A percentile compares a stretch with the other conserved stretches of the same genome.
These are phyloP conservation scores for Enteromius treurensis DNA, from an alignment of 2,797 vertebrate species.

Conservation along the genomic window DNA sequence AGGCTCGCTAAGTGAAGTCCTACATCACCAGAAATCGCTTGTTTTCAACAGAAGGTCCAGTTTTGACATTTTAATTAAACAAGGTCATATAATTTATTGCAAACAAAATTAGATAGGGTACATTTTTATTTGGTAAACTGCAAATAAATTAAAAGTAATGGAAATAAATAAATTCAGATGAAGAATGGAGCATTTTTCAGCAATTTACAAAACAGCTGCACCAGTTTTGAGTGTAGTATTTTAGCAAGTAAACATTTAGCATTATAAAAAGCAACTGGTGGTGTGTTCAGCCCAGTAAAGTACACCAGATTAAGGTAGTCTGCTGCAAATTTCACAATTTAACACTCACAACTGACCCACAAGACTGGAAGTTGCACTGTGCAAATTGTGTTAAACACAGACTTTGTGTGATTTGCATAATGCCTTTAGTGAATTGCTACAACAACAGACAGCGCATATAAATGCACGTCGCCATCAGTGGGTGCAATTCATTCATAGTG, in stretches of 20 bases:
- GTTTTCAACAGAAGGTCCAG: not conserved
- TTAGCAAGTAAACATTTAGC: not conserved
- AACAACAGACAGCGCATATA: not conserved
- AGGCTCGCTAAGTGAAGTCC: not conserved
- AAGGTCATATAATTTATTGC: not conserved
- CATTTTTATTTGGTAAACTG: not conserved
- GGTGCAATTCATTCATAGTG: not conserved
- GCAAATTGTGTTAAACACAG: not conserved
- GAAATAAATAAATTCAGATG: not conserved
- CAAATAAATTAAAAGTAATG: not conserved
- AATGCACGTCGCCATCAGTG: not conserved
- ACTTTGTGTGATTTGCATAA: constrained; percentile 22
- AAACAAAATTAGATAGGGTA: too few relatives aligned
- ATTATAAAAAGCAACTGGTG: not conserved
- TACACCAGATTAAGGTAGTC: not conserved
- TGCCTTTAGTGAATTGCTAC: not conserved
- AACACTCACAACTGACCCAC: not conserved
- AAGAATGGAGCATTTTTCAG: not conserved
- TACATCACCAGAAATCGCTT: not conserved
- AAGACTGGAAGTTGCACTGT: not conserved
- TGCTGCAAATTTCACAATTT: not conserved
- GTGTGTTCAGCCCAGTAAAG: not conserved
- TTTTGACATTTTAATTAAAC: not conserved
- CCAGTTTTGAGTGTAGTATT: not conserved
- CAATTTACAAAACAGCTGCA: not conserved